Evolutionary conservation across 92 coral and sea anemone genomes (phyloP).

Genomic region (Parazoanthus darwini): DNA sequence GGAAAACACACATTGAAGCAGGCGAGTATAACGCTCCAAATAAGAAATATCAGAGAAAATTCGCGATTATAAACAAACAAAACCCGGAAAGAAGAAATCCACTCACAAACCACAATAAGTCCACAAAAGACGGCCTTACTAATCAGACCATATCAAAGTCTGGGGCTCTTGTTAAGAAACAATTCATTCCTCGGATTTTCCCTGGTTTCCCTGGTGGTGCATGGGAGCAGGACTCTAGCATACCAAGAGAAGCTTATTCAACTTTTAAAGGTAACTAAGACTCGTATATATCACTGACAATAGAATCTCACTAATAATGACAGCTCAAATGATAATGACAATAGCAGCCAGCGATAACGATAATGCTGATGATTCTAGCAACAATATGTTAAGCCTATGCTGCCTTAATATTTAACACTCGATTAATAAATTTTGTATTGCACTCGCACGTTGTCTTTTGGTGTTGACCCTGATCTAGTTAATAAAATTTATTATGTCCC

Average conservation of each 20-base stretch:
- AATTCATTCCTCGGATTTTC: constrained; percentile 48
- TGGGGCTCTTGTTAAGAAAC: constrained; percentile 18
- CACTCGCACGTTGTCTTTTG: no score
- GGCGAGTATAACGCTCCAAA: neutral
- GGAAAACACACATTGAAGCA: neutral
- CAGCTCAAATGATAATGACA: neutral
- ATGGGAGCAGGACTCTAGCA: constrained; percentile 11
- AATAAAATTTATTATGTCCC: no score
- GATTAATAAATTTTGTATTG: no score
- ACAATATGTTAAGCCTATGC: no score
- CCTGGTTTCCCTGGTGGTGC: constrained; percentile 45
- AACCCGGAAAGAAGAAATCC: constrained; percentile 6
- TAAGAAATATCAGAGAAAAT: neutral
- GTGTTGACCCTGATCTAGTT: no score
- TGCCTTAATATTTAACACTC: no score
- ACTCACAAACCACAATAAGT: neutral
- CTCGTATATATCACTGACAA: neutral
- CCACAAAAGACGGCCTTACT: neutral
- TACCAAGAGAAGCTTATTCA: neutral
- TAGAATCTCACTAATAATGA: neutral
- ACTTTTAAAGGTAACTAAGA: constrained; percentile 2
- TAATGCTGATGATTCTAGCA: no score
- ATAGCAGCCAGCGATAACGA: no score
- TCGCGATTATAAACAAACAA: neutral
- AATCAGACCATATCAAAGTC: neutral